Evolutionary conservation across 1,140 invertebrate genomes (phyloP).

Genomic region (Leptonema lineaticorne): DNA sequence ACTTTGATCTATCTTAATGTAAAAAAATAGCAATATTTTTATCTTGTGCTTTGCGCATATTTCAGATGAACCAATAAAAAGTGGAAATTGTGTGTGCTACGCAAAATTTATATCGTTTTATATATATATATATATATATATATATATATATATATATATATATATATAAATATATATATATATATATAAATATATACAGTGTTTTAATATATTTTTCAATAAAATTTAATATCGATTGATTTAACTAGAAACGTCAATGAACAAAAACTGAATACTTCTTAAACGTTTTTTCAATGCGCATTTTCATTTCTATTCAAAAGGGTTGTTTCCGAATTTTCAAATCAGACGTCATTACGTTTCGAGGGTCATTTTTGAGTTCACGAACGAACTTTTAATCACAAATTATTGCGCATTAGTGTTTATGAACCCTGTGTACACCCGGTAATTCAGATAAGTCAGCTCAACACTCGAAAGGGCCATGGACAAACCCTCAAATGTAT

Average conservation of each 20-base stretch:
- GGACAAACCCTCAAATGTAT: slow-evolving; percentile 9
- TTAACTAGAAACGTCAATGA: not conserved
- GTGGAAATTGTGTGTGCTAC: no score
- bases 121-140: not conserved
- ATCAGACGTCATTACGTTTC: not conserved
- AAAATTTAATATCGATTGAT: not conserved
- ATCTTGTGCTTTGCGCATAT: no score
- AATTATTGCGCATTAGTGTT: not conserved
- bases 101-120: no score
- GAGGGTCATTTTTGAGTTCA: not conserved
- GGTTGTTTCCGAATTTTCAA: no score
- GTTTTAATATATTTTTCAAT: not conserved
- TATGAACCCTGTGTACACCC: not conserved
- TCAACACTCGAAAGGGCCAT: not conserved
- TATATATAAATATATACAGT: not conserved
- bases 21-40: no score
- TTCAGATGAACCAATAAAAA: no score
- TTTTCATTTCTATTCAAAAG: no score
- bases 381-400: slow-evolving; percentile 1
- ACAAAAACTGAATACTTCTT: not conserved
- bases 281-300: not conserved
- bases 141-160: not conserved
- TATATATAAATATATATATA: not conserved
- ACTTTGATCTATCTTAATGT: no score
- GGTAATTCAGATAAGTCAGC: not conserved